Evolutionary conservation across 2,797 vertebrate genomes (phyloP), one percentile per base, ranked within the genome.

Genomic region (Odontamblyopus lacepedii): DNA sequence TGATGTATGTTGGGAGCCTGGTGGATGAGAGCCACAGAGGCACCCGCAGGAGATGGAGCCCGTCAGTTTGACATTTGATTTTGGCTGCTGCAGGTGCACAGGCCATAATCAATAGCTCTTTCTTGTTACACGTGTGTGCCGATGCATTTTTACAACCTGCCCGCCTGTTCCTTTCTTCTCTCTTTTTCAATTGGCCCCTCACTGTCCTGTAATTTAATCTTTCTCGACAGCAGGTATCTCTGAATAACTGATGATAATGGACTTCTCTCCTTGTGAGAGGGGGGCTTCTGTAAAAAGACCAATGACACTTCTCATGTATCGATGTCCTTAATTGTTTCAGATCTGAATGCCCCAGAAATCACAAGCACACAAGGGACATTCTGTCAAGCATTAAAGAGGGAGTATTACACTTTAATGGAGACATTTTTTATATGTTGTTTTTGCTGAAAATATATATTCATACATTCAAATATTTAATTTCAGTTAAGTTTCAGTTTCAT

Each of bases 181-280:
- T 64, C 53, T 63, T 71, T 73, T 74, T 60, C 70, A 48, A 15
- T 48, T 48, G 59, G 50, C 68, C 66, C 53, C 75, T 73, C 12
- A 23, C 64, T 65, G 29, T 80, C 76, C 70, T 26, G 53, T 76
- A 19, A 3, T 65, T 88, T 85, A 61, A 63, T 89, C 85, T 84
- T 83, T 75, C 78, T 60, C 83, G 70, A 76, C 69, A 3, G 75
- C 84, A 83, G 73, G 76, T 87, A 83, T 88, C 84, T 78, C 77
- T 60, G 82, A 84, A 89, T 87, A 88, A 91, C 81, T 86, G 88
- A 92, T 78, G 89, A 85, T 92, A 90, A 92, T 92, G 88, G 87
- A 85, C 87, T 81, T 66, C 81, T 87, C 87, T 89, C 89, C 83
- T 82, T 75, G 85, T 23, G 23, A 23, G 87, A 88, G 89, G 89